Conservation (phyloP, 2,888 invertebrate species). For the Leptothorax acervorum region DNA sequence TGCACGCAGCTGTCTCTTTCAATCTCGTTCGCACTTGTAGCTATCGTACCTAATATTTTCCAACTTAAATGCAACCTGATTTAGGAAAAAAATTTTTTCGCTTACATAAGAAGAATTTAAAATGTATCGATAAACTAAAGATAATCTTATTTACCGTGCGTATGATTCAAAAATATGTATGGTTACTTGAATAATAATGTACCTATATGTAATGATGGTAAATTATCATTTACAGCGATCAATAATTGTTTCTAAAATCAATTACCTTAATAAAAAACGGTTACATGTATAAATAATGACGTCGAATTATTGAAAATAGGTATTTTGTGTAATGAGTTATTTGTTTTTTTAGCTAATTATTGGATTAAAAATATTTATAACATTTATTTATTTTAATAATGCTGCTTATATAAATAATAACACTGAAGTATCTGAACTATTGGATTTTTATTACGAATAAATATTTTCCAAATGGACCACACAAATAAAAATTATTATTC, state of each 20-base stretch:
- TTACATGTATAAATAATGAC: neutral
- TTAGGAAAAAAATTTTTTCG: neutral
- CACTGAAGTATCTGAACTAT: neutral
- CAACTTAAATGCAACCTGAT: constrained; percentile 8
- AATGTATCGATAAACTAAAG: constrained; percentile 7
- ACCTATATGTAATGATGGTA: neutral
- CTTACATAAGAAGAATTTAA: neutral
- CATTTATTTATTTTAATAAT: neutral
- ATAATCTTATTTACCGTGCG: neutral
- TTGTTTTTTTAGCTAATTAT: neutral
- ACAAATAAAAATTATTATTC: neutral
- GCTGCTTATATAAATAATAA: neutral
- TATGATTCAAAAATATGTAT: neutral
- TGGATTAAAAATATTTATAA: neutral
- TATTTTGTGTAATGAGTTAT: neutral
- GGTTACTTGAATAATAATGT: constrained; percentile 7
- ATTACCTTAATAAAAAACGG: neutral
- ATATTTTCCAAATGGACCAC: neutral
- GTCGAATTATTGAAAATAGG: constrained; percentile 4
- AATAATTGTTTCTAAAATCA: neutral
- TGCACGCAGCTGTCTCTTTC: constrained; percentile 24
- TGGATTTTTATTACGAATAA: neutral
- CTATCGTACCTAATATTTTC: neutral
- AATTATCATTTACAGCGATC: neutral
- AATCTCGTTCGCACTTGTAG: constrained; percentile 27